Evolutionary conservation across 92 coral and sea anemone genomes (phyloP).

Genomic region (Palythoa caribaeorum): DNA sequence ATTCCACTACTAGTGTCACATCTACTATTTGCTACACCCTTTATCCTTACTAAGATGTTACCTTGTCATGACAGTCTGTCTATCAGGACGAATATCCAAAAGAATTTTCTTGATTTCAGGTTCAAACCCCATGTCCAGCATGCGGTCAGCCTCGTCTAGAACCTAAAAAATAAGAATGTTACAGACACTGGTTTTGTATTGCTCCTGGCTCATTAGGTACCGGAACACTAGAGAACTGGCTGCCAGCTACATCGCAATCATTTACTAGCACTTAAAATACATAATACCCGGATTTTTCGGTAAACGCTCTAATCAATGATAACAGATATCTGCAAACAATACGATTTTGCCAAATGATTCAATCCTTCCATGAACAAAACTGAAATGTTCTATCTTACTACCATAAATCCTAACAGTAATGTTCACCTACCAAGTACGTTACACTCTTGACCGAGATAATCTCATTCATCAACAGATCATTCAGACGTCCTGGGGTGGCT

Average conservation of each 20-base stretch:
- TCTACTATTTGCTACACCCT: too few relatives aligned
- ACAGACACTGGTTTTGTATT: neutral
- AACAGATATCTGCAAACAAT: too few relatives aligned
- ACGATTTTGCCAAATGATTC: too few relatives aligned
- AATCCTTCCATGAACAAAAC: too few relatives aligned
- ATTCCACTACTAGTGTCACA: too few relatives aligned
- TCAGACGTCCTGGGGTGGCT: slow-evolving; percentile 98
- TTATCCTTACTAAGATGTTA: neutral
- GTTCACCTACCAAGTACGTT: slow-evolving; percentile 86
- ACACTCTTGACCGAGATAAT: slow-evolving; percentile 91
- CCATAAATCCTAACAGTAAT: neutral
- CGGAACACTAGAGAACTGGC: too few relatives aligned
- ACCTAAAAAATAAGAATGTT: slow-evolving; percentile 58
- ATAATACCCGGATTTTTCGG: too few relatives aligned
- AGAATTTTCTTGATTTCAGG: slow-evolving; percentile 96
- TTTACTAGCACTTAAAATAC: too few relatives aligned
- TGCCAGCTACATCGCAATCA: too few relatives aligned
- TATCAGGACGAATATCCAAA: slow-evolving; percentile 97
- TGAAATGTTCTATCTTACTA: neutral
- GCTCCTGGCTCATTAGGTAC: neutral
- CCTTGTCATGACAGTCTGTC: slow-evolving; percentile 99
- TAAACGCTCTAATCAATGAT: too few relatives aligned
- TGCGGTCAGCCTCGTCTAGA: slow-evolving; percentile 96
- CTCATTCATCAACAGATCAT: slow-evolving; percentile 94
- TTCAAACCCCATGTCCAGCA: slow-evolving; percentile 99